Base-by-base conservation (phyloP, 2,113 vertebrate genomes). In the Atherinomorus stipes region DNA sequence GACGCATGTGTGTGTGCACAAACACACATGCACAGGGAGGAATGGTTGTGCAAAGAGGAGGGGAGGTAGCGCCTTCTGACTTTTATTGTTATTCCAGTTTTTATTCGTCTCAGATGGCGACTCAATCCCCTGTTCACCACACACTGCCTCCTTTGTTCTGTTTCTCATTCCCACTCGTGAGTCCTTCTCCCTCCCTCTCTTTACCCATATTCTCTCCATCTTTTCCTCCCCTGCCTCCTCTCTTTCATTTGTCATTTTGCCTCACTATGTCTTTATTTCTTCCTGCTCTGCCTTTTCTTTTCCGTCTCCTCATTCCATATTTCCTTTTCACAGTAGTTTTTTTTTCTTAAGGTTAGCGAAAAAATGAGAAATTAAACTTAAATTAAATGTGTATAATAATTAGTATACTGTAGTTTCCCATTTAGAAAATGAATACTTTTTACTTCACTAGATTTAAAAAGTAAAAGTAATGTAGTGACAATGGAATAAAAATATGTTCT, bases 31-130 rank as follows among this genome's bases (percentile, higher is more conserved):
- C 11, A 34, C n/a, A 12, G 42, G 37, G 34, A 19, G 34, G 19
- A 73, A 37, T 0, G 26, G 44, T 16, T 70, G 59, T 72, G 62
- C 64, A 62, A 60, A 67, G 49, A 78, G 80, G 80, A 63, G 76
- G 78, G 69, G 81, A 85, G 79, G 87, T 88, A 86, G 88, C 79
- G 77, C 85, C 64, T 84, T 86, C 66, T 77, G 88, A 89, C 85
- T 90, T 92, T 91, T 90, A 92, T 90, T 91, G 90, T 90, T 90
- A 80, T 90, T 92, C 83, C 70, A 88, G n/a, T 90, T 89, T 92
- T 91, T 89, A 92, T 92, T 89, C 76, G 80, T 90, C 88, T 91
- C 90, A 92, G 89, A 90, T 90, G 91, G 90, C 78, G 26, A 65
- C 80, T 83, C 78, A 54, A 74, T 89, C 88, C 86, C 76, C 85